Base-by-base conservation (phyloP, 2,113 vertebrate species). In the Sitta europaea region DNA sequence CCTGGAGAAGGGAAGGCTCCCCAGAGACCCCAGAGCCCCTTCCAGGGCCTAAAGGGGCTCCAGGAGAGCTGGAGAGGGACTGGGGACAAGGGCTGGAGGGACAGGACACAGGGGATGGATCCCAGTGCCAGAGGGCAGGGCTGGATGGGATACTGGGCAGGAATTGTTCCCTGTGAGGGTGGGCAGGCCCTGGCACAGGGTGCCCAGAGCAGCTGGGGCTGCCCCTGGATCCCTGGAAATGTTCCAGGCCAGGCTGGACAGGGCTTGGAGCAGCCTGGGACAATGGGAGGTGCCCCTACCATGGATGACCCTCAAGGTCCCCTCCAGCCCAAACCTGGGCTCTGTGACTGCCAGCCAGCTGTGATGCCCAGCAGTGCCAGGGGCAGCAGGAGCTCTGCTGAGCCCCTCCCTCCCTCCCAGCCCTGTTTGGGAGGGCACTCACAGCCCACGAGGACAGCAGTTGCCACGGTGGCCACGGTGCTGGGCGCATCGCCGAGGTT, bases 401-500 rank as follows among this genome's bases (percentile, higher is more conserved):
- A 86, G 91, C 96, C 92, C 77, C 95, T 95, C 95, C 83, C 96
- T 97, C 88, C 61, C 92, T 97, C 97, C 97, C 98, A 96, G 6
- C 42, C 80, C 95, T 96, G 91, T 94, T 68, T 96, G 97, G 97
- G 91, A 94, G 85, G 24, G 27, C 83, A 99, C 99, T 99, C 98
- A 99, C 99, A 99, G 98, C 99, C 99, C 97, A 99, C 98, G 96
- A 99, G 98, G 96, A 99, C 97, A 48, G 99, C 98, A 59, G 99
- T 99, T 96, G 99, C 99, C 98, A 99, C 98, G 85, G 99, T 99
- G 96, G 98, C 98, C 97, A 98, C 99, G 27, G 99, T 99, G 97
- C 98, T 99, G 66, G 99, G 98, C 82, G 99, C 99, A 93, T 99
- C 98, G 92, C 96, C 97, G 89, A 99, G 98, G 98, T 99, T 99